These are phyloP conservation scores for Willisornis vidua DNA, from an alignment of 2,113 vertebrate species.

Conservation along the genomic window DNA sequence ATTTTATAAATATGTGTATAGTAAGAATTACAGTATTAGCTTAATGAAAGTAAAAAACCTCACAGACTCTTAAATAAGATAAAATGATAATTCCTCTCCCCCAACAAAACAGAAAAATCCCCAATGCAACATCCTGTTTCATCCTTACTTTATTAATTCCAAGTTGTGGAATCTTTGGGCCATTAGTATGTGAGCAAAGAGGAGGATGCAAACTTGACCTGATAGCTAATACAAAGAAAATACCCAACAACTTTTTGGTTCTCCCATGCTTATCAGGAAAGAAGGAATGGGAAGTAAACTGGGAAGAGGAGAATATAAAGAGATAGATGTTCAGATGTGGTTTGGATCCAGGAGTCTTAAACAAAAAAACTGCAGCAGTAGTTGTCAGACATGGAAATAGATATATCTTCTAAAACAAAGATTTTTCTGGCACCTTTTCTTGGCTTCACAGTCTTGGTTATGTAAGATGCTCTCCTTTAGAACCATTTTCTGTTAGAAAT, in stretches of 20 bases:
- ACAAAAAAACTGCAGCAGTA: background rate
- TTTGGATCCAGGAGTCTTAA: background rate
- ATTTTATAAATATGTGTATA: background rate
- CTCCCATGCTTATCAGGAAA: background rate
- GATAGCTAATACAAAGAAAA: background rate
- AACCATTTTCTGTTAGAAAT: background rate
- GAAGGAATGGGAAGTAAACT: background rate
- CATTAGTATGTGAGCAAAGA: background rate
- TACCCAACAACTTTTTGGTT: background rate
- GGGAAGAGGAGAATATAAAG: background rate
- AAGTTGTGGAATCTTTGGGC: background rate
- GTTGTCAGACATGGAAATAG: background rate
- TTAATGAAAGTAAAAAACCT: background rate
- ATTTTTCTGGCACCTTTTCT: background rate
- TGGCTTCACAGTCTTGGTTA: background rate
- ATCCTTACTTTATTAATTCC: background rate
- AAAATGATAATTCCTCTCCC: background rate
- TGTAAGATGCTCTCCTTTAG: background rate
- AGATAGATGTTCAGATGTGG: background rate
- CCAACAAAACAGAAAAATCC: background rate
- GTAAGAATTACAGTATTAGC: background rate
- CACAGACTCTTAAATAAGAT: background rate
- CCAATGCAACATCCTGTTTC: background rate
- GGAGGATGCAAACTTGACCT: background rate
- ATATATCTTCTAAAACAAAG: background rate